phyloP scores from a whole-genome alignment of 2,113 vertebrate species.

The Apteryx mantelli region DNA sequence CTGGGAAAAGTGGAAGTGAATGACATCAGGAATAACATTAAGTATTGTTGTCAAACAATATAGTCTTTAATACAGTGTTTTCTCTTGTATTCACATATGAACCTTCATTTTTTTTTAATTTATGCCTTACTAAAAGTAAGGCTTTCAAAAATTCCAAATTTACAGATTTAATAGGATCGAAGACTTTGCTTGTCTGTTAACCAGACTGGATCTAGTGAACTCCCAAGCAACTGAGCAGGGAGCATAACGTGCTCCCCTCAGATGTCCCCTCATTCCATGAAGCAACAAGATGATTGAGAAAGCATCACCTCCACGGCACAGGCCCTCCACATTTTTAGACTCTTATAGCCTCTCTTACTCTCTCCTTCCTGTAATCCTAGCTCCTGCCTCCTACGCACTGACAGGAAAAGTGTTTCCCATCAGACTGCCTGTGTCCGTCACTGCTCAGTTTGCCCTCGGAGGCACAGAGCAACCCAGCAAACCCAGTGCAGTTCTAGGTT shows the following conservation, averaged over 20 bases:
- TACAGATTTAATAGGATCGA: neutral
- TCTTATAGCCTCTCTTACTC: neutral
- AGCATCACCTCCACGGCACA: neutral
- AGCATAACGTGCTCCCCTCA: accelerated
- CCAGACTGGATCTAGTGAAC: neutral
- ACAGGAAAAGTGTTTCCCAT: neutral
- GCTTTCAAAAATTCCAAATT: neutral
- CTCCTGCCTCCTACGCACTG: neutral
- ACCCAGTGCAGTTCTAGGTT: neutral
- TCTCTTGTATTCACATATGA: neutral
- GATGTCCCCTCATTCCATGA: neutral
- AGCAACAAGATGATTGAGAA: neutral
- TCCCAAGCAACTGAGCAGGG: neutral
- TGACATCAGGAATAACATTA: neutral
- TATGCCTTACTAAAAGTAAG: neutral
- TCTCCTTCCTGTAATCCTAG: neutral
- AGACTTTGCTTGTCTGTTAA: neutral
- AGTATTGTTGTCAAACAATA: neutral
- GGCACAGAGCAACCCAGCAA: neutral
- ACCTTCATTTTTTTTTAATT: neutral
- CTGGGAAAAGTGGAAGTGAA: neutral
- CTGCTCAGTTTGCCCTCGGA: neutral
- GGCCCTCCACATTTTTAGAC: neutral
- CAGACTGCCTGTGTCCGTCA: neutral
- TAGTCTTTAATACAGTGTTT: neutral